Evolutionary conservation across 2,113 vertebrate species (phyloP), one percentile per base, ranked within the genome.

Genomic region (Indicator indicator): DNA sequence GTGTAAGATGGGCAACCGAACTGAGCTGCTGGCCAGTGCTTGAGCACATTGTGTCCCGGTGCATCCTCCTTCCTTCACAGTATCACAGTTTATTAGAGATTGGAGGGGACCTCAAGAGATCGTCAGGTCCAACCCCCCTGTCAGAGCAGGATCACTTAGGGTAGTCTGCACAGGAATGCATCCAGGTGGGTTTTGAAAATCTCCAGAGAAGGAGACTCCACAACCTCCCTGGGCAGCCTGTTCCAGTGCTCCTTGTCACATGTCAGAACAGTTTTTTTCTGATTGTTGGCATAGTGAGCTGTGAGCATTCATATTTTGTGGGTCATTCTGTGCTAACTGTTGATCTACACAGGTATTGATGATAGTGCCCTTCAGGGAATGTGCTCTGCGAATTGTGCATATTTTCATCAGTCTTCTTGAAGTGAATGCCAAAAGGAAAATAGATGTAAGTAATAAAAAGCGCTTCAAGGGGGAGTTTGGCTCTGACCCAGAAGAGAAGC

Each of bases 401-500:
- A 96, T 98, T 16, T 96, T 99, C 86, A 98, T 99, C 96, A 98
- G 96, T 74, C 98, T 99, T 55, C 97, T 99, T 26, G 99, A 99
- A 95, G 95, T 94, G 3, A 98, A 98, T 55, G 98, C 97, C 42
- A 96, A 97, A 75, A 99, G 96, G 87, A 99, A 98, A 94, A 98
- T 99, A 12, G 98, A 99, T 42, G 98, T 99, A 38, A 99, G 98
- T 97, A 99, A 99, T 92, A 99, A 99, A 92, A 99, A 99, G 95
- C 98, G 99, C 62, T 99, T 99, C 94, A 99, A 99, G 68, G 98
- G 98, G 8, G 99, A 99, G 89, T 99, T 98, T 89, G 99, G 99
- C 38, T 98, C 98, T 9, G 97, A 98, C 19, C 97, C 97, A 0
- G 98, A 98, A 7, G 98, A 99, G 71, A 98, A 97, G 56, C 98